A percentile compares a stretch with the other conserved stretches of the same genome.
These are phyloP conservation scores for Chaetoderma sp. DNA, from an alignment of 2,888 invertebrate genomes.

Conservation along the genomic window DNA sequence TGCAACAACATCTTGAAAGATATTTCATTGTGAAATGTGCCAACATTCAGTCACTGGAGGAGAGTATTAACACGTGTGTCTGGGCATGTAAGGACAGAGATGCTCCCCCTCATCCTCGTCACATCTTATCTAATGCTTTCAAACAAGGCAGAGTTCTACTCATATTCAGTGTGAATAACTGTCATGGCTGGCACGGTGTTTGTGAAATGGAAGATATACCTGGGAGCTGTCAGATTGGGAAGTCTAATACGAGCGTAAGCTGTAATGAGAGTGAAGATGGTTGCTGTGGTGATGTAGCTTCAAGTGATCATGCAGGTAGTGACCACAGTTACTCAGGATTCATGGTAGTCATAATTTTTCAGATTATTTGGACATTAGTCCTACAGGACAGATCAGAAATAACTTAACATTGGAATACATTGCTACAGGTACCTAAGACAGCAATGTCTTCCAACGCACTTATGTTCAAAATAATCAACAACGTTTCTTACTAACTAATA, in stretches of 20 bases:
- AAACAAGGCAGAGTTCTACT: conserved; percentile 43
- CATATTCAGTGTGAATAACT: conserved; percentile 59
- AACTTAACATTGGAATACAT: too few relatives aligned
- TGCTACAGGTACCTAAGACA: too few relatives aligned
- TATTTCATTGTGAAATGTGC: conserved; percentile 53
- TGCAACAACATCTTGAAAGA: too few relatives aligned
- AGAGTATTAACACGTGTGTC: conserved; percentile 35
- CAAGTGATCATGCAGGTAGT: too few relatives aligned
- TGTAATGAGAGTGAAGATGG: neutral
- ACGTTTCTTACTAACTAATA: too few relatives aligned
- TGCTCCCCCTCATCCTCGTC: conserved; percentile 44
- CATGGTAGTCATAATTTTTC: too few relatives aligned
- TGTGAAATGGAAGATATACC: conserved; percentile 45
- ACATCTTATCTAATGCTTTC: conserved; percentile 43
- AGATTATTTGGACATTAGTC: too few relatives aligned
- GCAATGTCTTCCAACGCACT: too few relatives aligned
- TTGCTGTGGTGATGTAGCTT: neutral
- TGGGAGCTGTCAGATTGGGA: neutral
- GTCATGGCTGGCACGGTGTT: conserved; percentile 64
- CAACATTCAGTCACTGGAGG: conserved; percentile 43
- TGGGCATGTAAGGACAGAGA: conserved; percentile 56
- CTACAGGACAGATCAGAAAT: too few relatives aligned
- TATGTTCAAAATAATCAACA: too few relatives aligned
- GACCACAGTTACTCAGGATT: too few relatives aligned
- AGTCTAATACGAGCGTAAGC: neutral